Evolutionary conservation across 2,888 invertebrate genomes (phyloP).

Genomic region (Odontocerum albicorne): DNA sequence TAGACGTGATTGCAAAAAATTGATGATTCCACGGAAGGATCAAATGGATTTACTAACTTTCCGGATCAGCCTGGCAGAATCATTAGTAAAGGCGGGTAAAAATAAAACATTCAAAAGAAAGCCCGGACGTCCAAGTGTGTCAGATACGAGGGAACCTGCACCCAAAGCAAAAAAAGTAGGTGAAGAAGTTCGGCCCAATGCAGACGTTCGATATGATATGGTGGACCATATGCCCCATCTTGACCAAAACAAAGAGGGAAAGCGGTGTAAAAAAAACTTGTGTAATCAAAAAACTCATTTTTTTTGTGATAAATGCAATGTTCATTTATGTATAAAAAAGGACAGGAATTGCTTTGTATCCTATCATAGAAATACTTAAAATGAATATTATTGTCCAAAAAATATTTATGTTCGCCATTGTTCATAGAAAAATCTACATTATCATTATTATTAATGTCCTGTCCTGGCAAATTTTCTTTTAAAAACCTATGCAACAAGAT

Average conservation of each 20-base stretch:
- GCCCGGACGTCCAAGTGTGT: neutral
- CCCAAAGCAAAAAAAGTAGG: slow-evolving; percentile 1
- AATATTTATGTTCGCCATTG: too few relatives aligned
- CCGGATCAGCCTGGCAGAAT: slow-evolving; percentile 7
- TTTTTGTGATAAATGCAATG: slow-evolving; percentile 34
- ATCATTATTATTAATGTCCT: too few relatives aligned
- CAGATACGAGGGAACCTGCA: neutral
- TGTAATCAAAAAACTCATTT: slow-evolving; percentile 35
- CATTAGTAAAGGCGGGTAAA: too few relatives aligned
- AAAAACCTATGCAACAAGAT: too few relatives aligned
- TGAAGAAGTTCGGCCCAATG: slow-evolving; percentile 25
- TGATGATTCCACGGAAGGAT: slow-evolving; percentile 21
- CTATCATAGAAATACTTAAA: slow-evolving; percentile 25
- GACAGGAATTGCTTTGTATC: slow-evolving; percentile 32
- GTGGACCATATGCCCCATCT: slow-evolving; percentile 34
- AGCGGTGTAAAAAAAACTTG: slow-evolving; percentile 29
- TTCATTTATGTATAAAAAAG: slow-evolving; percentile 32
- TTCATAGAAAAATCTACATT: too few relatives aligned
- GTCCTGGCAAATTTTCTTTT: too few relatives aligned
- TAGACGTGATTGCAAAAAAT: slow-evolving; percentile 23
- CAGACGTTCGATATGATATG: slow-evolving; percentile 30
- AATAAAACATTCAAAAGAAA: too few relatives aligned
- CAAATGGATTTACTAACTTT: slow-evolving; percentile 24
- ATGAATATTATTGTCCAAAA: too few relatives aligned
- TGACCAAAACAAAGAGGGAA: slow-evolving; percentile 30